Percentiles rank a stretch among this genome's conserved stretches.
These are phyloP conservation scores for Hemicordylus capensis DNA, from an alignment of 2,113 vertebrate species.

Conservation along the genomic window DNA sequence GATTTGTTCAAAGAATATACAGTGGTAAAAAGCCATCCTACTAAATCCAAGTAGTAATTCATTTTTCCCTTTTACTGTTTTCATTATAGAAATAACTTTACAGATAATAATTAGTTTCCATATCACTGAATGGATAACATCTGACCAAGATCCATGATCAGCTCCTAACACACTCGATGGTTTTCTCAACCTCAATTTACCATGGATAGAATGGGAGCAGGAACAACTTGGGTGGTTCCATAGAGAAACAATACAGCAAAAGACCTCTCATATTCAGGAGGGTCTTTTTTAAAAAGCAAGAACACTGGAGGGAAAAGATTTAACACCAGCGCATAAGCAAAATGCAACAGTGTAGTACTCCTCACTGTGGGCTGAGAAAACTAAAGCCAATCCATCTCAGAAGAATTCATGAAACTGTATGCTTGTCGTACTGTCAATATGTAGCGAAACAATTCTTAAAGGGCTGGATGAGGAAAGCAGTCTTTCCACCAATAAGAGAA, in stretches of 20 bases:
- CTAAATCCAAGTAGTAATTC: background rate
- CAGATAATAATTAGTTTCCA: background rate
- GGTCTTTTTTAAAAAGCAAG: background rate
- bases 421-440: background rate
- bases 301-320: background rate
- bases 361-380: background rate
- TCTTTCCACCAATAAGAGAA: background rate
- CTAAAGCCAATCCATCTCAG: background rate
- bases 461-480: background rate
- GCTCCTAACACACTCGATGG: no score
- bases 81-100: background rate
- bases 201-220: background rate
- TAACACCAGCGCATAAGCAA: background rate
- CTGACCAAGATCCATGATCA: background rate
- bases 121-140: background rate
- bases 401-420: background rate
- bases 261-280: background rate
- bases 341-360: background rate
- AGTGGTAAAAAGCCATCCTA: background rate
- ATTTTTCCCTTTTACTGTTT: background rate
- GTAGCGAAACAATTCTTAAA: background rate
- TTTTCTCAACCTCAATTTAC: background rate
- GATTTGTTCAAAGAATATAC: conserved; percentile 30
- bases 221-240: background rate
- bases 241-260: background rate